Evolutionary conservation across 2,797 vertebrate species (phyloP), one percentile per base, ranked within the genome.

Genomic region (Carapus acus): DNA sequence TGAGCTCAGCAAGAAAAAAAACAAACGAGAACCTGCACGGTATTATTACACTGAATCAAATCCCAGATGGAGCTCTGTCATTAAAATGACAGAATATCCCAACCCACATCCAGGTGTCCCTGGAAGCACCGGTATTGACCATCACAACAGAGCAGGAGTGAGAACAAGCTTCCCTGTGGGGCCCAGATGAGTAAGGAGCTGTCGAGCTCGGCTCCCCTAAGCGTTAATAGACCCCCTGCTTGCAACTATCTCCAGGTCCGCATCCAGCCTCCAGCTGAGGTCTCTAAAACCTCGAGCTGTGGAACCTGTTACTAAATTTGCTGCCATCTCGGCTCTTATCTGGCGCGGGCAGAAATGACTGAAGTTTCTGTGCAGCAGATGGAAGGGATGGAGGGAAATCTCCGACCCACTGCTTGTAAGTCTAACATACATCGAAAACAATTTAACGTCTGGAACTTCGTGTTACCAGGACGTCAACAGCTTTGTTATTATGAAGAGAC

Each of bases 161-260:
- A 71, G 78, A 82, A 80, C 79, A 67, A 63, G 73, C 73, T 77
- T 82, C 82, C 84, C 85, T 73, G 74, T 78, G 83, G 85, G 81
- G 78, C 69, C 76, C 51, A 68, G 71, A 83, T 84, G 83, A 85
- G 77, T 83, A 85, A 83, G 73, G 83, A 84, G 81, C 82, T 84
- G 80, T 83, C 80, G 74, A 65, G 75, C 69, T 48, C 31, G 60
- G 74, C 65, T 81, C 77, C 81, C 83, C 64, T 68, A 83, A 80
- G 84, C 34, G 78, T 73, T 85, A 86, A 86, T 83, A 74, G 81
- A 87, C 83, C 81, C 82, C 85, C 82, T 81, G 76, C 79, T 57
- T 73, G 55, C 73, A 58, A 67, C 70, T 52, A 77, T 83, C 73
- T 78, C 74, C 71, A 65, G 68, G 72, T 61, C 71, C 57, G 59